Base-by-base conservation (phyloP, 2,888 invertebrate genomes). In the Polydrusus pterygomalis region DNA sequence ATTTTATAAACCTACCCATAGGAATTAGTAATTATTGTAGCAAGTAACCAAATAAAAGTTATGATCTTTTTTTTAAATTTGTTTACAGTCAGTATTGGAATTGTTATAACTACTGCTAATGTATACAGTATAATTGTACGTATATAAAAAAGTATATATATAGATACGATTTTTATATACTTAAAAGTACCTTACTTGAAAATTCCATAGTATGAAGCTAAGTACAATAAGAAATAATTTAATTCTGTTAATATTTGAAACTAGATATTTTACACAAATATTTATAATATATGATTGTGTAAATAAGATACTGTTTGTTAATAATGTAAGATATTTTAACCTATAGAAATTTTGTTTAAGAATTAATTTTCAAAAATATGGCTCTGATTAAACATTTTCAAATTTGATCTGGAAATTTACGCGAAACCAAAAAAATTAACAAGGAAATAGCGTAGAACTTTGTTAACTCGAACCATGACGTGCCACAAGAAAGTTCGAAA, bases 201-300 rank as follows among this genome's bases (percentile, higher is more conserved):
- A 34, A 60, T 38, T 34, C 18, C 56, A 38, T 38, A 60, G 58
- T 60, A 60, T 60, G 18, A 60, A 17, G 38, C 38, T 60, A 38
- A 60, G 58, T 60, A 60, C 58, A 60, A 60, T 38, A 60, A 60
- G 34, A 60, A 34, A 38, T 58, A 58, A 38, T 60, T 38, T 11
- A 60, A 60, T 38, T 60, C 58, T 60, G 58, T 60, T 60, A 60
- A 60, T 60, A 60, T 56, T 25, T 25, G 25, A 20, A n/a, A 34
- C 15, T 58, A 34, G 25, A 58, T 58, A 15, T 34, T 60, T 60
- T 38, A 60, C 58, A 60, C 18, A 38, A 38, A 60, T 60, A 38
- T 60, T 34, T 60, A 60, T 38, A 60, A 13, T 25, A n/a, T 56
- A 34, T 34, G 9, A 30, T 13, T 56, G 56, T 56, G 13, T 56